A percentile compares a stretch with the other conserved stretches of the same genome.
These are phyloP conservation scores for Hymenopus coronatus DNA, from an alignment of 2,888 invertebrate genomes.

Conservation along the genomic window DNA sequence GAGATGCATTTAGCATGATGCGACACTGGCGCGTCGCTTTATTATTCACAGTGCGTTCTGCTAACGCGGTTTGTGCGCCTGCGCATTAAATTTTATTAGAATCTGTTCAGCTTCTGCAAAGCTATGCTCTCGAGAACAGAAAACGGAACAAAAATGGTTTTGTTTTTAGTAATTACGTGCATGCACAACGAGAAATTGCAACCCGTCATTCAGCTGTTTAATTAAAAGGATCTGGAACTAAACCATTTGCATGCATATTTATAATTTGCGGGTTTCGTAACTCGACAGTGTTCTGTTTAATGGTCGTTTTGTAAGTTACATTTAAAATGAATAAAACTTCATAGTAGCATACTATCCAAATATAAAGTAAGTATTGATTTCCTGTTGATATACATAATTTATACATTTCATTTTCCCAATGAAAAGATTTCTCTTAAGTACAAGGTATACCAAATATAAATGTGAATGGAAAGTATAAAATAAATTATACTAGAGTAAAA, in stretches of 20 bases:
- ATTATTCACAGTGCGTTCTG: background rate
- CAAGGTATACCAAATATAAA: no score
- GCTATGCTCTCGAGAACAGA: no score
- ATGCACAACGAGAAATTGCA: background rate
- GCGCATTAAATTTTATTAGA: background rate
- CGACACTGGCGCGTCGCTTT: background rate
- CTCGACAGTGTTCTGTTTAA: background rate
- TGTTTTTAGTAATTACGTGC: background rate
- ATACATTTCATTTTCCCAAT: no score
- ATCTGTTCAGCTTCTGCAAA: background rate
- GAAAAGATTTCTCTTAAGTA: no score
- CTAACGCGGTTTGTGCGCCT: background rate
- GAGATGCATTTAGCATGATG: background rate
- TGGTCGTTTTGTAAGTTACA: no score
- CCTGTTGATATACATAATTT: no score
- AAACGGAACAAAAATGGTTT: background rate
- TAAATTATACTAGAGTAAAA: no score
- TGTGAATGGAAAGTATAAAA: no score
- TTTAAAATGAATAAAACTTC: background rate
- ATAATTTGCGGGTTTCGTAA: background rate
- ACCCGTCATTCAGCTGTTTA: background rate
- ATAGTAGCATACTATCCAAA: no score
- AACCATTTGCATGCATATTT: background rate
- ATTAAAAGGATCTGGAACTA: background rate
- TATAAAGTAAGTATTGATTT: no score